Conservation (phyloP, 2,113 vertebrate genomes). For the Sceloporus tristichus region DNA sequence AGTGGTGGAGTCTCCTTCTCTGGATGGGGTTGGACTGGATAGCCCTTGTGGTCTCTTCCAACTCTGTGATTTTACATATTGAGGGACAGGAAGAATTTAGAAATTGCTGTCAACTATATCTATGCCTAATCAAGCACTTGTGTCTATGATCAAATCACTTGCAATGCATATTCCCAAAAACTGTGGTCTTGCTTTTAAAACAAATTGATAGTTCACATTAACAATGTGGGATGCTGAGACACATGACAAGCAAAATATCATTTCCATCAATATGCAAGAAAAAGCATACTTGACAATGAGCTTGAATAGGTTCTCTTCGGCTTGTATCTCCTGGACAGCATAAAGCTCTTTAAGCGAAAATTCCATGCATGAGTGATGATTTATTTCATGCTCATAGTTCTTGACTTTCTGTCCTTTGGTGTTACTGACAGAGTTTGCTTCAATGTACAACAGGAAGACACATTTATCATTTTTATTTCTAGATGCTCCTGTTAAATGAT, state of each 20-base stretch:
- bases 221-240: background rate
- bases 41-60: background rate
- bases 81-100: background rate
- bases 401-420: constrained; percentile 90
- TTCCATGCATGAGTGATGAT: constrained; percentile 83
- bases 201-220: background rate
- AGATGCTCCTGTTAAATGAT: constrained; percentile 79
- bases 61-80: background rate
- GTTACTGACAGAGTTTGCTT: constrained; percentile 95
- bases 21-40: too few relatives aligned
- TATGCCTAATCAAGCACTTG: background rate
- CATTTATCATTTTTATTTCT: constrained; percentile 95
- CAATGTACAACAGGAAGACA: constrained; percentile 95
- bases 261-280: background rate
- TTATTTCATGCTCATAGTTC: constrained; percentile 74
- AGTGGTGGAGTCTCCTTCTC: too few relatives aligned
- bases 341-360: constrained; percentile 97
- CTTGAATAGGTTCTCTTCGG: constrained; percentile 89
- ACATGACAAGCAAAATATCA: background rate
- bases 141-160: background rate
- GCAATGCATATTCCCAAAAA: background rate
- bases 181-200: background rate
- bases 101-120: background rate
- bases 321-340: constrained; percentile 96
- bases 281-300: constrained; percentile 87